phyloP scores from a whole-genome alignment of 2,113 vertebrate genomes.

The Okapia johnstoni region DNA sequence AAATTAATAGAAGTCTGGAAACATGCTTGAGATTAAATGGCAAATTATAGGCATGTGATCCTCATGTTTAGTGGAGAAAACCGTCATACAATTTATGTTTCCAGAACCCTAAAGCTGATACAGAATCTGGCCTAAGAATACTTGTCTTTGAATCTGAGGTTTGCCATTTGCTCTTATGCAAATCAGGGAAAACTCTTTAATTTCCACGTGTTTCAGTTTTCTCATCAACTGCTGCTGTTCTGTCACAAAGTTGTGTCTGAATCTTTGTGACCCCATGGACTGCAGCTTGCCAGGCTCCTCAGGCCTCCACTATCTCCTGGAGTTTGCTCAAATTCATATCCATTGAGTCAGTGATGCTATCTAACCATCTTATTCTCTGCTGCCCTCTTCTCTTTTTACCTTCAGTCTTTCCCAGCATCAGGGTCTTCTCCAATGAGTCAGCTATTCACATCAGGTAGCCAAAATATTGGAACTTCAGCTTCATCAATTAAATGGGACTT shows the following conservation, averaged over 20 bases:
- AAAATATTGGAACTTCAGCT: background rate
- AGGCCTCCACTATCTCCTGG: background rate
- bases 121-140: background rate
- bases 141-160: background rate
- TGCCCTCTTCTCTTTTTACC: background rate
- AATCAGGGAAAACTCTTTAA: background rate
- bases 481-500: background rate
- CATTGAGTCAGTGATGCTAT: background rate
- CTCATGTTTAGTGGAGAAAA: background rate
- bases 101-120: background rate
- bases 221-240: background rate
- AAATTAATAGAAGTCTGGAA: background rate
- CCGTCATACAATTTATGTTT: background rate
- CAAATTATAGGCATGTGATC: background rate
- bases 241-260: background rate
- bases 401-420: background rate
- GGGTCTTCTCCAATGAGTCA: background rate
- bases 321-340: background rate
- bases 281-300: background rate
- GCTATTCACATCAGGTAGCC: background rate
- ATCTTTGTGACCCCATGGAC: background rate
- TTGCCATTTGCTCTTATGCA: background rate
- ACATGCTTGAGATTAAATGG: background rate
- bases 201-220: background rate
- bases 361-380: background rate